Base-by-base conservation (phyloP, 2,888 invertebrate species). In the Agrilus mali region DNA sequence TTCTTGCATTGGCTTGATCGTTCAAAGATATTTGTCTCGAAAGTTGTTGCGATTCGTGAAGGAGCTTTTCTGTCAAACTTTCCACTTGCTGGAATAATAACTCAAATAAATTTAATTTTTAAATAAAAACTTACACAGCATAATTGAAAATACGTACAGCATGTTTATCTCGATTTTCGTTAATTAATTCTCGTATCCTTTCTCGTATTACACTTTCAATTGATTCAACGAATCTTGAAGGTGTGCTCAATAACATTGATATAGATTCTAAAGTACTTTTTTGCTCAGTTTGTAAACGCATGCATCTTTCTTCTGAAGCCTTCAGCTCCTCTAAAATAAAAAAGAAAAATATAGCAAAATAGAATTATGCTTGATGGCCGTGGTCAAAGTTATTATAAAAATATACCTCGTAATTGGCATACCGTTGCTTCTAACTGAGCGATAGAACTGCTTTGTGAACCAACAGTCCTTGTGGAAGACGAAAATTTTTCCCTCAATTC, bases 181-280 rank as follows among this genome's bases (percentile, higher is more conserved):
- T 76, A 22, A 86, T 66, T 36, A 86, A 73, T 63, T 88, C 86
- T 14, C 85, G 72, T 42, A 87, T 76, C 49, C 85, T 74, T 48
- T 88, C 87, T 61, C 86, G 86, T 47, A 89, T 82, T 31, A 83
- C 72, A 40, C 75, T 76, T 61, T 88, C 87, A 44, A 82, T 77
- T 0, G 86, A 80, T 56, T 88, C 88, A 4, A 84, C 80, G 60
- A 81, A 83, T 50, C 81, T 67, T 22, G 78, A 74, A 2, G 86
- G 80, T 7, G 82, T 73, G 59, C 83, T 82, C 17, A 84, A 63
- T 33, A 81, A 70, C 44, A 82, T 78, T 7, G 84, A 81, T 43
- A 84, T 62, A 0, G 83, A 80, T 59, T 85, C 84, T 61, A 83
- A 68, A 1, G 78, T 71, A 57, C 80, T 80, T 7, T 81, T 74